Percentiles rank a stretch among this genome's conserved stretches.
These are phyloP conservation scores for Mnemiopsis leidyi DNA, from an alignment of 37 sponge, comb jelly and placozoan genomes.

Conservation along the genomic window DNA sequence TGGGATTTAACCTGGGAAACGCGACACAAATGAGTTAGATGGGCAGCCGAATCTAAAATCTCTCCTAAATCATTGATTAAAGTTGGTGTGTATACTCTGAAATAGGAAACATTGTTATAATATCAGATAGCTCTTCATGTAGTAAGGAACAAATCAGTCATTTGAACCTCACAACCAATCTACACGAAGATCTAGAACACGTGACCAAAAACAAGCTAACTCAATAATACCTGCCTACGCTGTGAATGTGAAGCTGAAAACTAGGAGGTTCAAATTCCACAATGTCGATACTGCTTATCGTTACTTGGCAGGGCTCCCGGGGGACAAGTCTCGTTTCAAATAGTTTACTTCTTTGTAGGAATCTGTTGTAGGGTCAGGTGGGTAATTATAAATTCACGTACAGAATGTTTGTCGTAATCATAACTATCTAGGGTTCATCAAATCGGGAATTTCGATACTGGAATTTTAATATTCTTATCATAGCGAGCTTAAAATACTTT, in stretches of 20 bases:
- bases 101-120: background rate
- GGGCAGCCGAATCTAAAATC: background rate
- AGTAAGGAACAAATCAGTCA: too few species aligned
- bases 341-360: background rate
- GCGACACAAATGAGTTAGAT: constrained; percentile 9
- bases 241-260: constrained; percentile 49
- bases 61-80: constrained; percentile 6
- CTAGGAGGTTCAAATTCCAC: constrained; percentile 35
- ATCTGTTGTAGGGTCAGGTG: too few species aligned
- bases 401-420: too few species aligned
- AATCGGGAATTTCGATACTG: too few species aligned
- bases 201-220: too few species aligned
- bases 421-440: too few species aligned
- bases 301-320: background rate
- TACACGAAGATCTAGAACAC: too few species aligned
- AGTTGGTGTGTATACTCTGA: background rate
- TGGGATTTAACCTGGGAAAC: background rate
- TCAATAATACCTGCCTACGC: background rate
- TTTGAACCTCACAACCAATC: too few species aligned
- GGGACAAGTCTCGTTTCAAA: background rate
- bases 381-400: too few species aligned
- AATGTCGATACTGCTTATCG: background rate
- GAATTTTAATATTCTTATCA: too few species aligned
- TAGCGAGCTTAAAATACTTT: too few species aligned
- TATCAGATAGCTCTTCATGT: too few species aligned